Percentiles rank a stretch among this genome's conserved stretches.
Evolutionary conservation across 2,888 invertebrate species (phyloP).

Genomic region (Oligia strigilis): DNA sequence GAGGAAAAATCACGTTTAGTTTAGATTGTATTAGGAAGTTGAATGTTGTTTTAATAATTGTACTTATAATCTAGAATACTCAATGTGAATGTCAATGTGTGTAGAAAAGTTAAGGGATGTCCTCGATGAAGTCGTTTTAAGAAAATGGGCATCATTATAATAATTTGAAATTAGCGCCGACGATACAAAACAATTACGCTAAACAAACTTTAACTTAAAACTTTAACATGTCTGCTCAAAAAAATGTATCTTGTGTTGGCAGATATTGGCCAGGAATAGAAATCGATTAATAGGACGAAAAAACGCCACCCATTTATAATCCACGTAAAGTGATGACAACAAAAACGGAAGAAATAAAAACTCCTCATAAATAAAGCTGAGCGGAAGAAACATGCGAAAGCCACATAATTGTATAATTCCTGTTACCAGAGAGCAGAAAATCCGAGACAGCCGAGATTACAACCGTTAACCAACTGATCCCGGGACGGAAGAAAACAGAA

Average conservation of each 20-base stretch:
- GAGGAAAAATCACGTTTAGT: constrained; percentile 62
- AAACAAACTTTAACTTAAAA: no score
- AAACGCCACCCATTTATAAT: constrained; percentile 38
- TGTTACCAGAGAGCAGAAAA: constrained; percentile 83
- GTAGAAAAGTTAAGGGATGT: neutral
- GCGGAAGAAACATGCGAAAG: constrained; percentile 78
- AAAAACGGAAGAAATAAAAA: constrained; percentile 46
- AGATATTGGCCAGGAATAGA: neutral
- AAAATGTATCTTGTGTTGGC: neutral
- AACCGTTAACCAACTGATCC: constrained; percentile 90
- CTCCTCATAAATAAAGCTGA: constrained; percentile 73
- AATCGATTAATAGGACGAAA: constrained; percentile 1
- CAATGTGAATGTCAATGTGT: neutral
- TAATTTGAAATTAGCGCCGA: neutral
- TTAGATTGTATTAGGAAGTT: constrained; percentile 45
- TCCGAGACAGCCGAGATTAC: constrained; percentile 88
- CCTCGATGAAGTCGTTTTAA: neutral
- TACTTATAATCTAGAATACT: neutral
- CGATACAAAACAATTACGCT: neutral
- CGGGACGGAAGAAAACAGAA: constrained; percentile 88
- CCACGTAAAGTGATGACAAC: constrained; percentile 38
- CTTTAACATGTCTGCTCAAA: no score
- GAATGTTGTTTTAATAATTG: constrained; percentile 17
- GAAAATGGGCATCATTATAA: neutral
- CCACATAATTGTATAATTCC: constrained; percentile 87